Evolutionary conservation across 2,113 vertebrate species (phyloP), one percentile per base, ranked within the genome.

Genomic region (Hystrix brachyura): DNA sequence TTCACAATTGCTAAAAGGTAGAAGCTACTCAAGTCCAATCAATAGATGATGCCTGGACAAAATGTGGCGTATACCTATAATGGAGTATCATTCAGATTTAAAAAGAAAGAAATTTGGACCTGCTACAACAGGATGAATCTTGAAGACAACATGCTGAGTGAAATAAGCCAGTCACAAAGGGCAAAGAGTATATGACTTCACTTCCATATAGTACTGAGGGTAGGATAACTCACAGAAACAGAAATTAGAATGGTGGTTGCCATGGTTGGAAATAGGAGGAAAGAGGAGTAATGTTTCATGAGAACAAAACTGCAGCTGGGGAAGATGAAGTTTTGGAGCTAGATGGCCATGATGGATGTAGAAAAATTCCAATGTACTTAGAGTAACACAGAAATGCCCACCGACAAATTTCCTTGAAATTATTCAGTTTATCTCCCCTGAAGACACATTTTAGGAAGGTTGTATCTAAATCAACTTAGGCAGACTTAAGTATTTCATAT

Each of bases 381-480:
- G 10, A 87, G 80, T 64, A 57, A 27, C n/a, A 84, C 25, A 14
- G 12, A 94, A 79, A 12, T 32, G 5, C n/a, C 53, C 3, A n/a
- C 29, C 55, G 91, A 95, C 69, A 90, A 62, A 78, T 78, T 89
- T 95, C 62, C 78, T 90, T 76, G 18, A 96, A 82, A 64, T 71
- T 87, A 64, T 65, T 62, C 57, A 80, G 3, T 82, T 57, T 62
- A 72, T 38, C 8, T 7, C 23, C 23, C 72, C 60, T 95, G 65
- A 38, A 38, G 38, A 38, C 38, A 38, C 38, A 57, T 95, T 87
- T 87, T 76, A 80, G 27, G 43, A 91, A 92, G 25, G 25, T 62
- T 93, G n/a, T 79, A 91, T 59, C 53, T 89, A 90, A 93, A 78
- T 96, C 43, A 74, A 53, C 57, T 87, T 78, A 90, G 21, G 65